Base-by-base conservation (phyloP, 2,113 vertebrate species). In the Daubentonia madagascariensis region DNA sequence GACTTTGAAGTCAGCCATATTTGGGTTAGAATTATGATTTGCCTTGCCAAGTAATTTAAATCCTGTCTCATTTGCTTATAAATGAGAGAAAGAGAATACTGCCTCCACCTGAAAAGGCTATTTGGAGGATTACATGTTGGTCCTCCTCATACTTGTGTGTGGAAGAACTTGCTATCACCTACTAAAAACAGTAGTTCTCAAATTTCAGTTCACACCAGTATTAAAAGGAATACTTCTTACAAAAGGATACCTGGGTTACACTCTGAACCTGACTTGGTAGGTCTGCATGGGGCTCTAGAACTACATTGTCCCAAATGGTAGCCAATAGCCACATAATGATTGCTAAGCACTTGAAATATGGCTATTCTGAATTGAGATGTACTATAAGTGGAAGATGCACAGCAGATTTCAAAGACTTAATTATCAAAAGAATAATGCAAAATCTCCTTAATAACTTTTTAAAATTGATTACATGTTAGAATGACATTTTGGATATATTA, bases 1-100 rank as follows among this genome's bases (percentile, higher is more conserved):
- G 37, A 75, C 52, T 91, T 37, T 84, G 61, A 96, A 80, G 35
- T 76, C 43, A 85, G 20, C 52, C 11, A 81, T 78, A 85, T 25
- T 52, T 94, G 40, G 52, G 40, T 79, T 25, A 92, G 57, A 92
- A 70, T 78, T 92, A 84, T 25, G 8, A 63, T 96, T 87, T 95
- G 37, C 6, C 45, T 43, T 86, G 16, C 18, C 18, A 94, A 96
- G 4, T 80, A 87, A 37, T 75, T 88, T 80, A 92, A 92, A 93
- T 25, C 12, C 20, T 85, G 0, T 35, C 20, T 92, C 81, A 81
- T 85, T 48, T 96, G 81, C 52, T 94, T 63, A 72, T 68, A 67
- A 96, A 65, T 67, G 48, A 81, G 59, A 80, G 32, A 68, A 70
- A 84, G 89, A 70, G 40, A 90, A 89, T 78, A 57, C 0, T 81